A percentile compares a stretch with the other conserved stretches of the same genome.
Evolutionary conservation across 2,888 invertebrate genomes (phyloP).

Genomic region (Aphodius granarius): DNA sequence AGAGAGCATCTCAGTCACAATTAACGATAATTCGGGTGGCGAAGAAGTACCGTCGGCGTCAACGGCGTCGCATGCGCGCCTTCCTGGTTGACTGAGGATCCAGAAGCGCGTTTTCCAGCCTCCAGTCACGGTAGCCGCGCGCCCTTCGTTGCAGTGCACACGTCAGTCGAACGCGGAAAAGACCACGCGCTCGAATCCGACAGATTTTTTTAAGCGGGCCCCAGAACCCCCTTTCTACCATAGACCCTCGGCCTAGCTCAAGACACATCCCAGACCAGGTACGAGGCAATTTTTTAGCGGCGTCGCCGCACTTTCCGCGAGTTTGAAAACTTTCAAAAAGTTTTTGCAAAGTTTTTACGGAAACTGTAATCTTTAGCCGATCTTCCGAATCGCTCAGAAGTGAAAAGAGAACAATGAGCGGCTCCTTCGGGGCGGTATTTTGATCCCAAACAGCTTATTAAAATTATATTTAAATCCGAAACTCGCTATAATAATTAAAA

Average conservation of each 20-base stretch:
- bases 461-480: not conserved
- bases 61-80: slow-evolving; percentile 43
- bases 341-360: slow-evolving; percentile 1
- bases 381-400: not conserved
- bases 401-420: not conserved
- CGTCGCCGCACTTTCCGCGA: not conserved
- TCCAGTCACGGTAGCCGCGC: slow-evolving; percentile 33
- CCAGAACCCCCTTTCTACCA: not conserved
- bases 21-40: slow-evolving; percentile 47
- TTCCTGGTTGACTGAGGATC: slow-evolving; percentile 35
- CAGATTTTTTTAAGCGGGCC: not conserved
- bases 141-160: not conserved
- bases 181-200: not conserved
- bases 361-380: not conserved
- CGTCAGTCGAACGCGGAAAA: not conserved
- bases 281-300: not conserved
- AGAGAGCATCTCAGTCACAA: slow-evolving; percentile 45
- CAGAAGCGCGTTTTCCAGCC: slow-evolving; percentile 46
- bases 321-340: slow-evolving; percentile 1
- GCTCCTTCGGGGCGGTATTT: not conserved
- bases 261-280: not conserved
- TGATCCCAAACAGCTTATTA: not conserved
- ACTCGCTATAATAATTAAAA: too few relatives aligned
- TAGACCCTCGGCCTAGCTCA: not conserved
- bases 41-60: slow-evolving; percentile 33